phyloP scores from a whole-genome alignment of 2,113 vertebrate genomes.

The Platysternon megacephalum region DNA sequence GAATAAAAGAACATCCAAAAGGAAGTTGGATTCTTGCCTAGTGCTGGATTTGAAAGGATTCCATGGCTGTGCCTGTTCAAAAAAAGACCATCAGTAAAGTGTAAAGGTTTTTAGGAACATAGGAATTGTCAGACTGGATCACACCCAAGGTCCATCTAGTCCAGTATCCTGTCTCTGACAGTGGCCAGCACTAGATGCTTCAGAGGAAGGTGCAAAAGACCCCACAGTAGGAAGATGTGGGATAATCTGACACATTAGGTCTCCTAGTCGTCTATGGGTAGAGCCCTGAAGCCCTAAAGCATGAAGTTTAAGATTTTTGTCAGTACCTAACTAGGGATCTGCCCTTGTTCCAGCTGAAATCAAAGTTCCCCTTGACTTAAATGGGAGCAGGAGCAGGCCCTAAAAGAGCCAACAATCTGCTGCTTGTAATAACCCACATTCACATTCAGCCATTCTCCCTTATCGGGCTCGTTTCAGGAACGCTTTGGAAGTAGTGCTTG shows the following conservation, averaged over 20 bases:
- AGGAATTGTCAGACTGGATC: background rate
- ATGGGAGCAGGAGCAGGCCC: background rate
- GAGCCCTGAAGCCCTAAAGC: rapidly evolving
- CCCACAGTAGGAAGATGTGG: background rate
- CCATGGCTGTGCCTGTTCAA: background rate
- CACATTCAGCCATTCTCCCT: background rate
- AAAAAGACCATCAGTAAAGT: background rate
- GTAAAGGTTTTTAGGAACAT: background rate
- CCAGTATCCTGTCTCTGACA: background rate
- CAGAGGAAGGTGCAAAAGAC: background rate
- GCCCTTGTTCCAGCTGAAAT: background rate
- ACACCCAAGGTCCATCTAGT: rapidly evolving
- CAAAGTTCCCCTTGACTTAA: background rate
- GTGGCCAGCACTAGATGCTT: rapidly evolving
- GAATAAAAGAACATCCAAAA: background rate
- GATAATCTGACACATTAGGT: background rate
- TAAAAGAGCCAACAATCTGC: rapidly evolving
- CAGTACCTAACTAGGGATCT: rapidly evolving
- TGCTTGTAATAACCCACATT: background rate
- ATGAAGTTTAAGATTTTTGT: background rate
- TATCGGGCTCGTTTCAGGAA: background rate
- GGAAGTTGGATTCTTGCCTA: background rate
- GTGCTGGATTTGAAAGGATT: background rate
- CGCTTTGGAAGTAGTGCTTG: background rate
- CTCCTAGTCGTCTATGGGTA: background rate